Percentiles rank a stretch among this genome's conserved stretches.
Conservation (phyloP, 92 coral and sea anemone genomes). For the Actinostola sp. region DNA sequence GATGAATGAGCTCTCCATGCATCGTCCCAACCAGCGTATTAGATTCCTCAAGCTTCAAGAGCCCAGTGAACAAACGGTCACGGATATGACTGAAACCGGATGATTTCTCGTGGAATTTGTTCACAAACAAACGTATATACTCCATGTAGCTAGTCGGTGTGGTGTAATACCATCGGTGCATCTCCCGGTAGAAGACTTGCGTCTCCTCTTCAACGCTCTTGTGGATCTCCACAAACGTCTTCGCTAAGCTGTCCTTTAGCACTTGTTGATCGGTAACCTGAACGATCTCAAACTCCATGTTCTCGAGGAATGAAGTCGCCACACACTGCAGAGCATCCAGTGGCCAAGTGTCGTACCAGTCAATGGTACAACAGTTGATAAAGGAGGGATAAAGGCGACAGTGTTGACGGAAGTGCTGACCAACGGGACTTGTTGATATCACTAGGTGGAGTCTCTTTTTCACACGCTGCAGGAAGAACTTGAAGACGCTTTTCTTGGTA, state of each 20-base stretch:
- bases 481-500: constrained; percentile 81
- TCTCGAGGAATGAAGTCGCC: constrained; percentile 77
- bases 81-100: constrained; percentile 61
- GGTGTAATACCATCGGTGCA: constrained; percentile 80
- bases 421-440: constrained; percentile 92
- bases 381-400: constrained; percentile 93
- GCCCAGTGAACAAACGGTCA: constrained; percentile 78
- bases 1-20: constrained; percentile 82
- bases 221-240: constrained; percentile 72
- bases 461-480: constrained; percentile 87
- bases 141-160: constrained; percentile 96
- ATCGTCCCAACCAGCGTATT: constrained; percentile 83
- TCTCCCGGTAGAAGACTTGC: constrained; percentile 69
- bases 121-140: constrained; percentile 71
- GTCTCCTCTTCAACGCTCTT: constrained; percentile 80
- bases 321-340: constrained; percentile 88
- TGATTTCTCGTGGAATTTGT: constrained; percentile 73
- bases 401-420: constrained; percentile 79
- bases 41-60: constrained; percentile 79
- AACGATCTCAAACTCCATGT: constrained; percentile 53
- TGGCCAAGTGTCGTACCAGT: constrained; percentile 98
- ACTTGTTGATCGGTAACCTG: constrained; percentile 33
- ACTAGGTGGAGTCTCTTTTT: constrained; percentile 78
- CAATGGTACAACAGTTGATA: constrained; percentile 92
- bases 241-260: constrained; percentile 46